phyloP scores from a whole-genome alignment of 2,113 vertebrate genomes.

The Furnarius figulus region DNA sequence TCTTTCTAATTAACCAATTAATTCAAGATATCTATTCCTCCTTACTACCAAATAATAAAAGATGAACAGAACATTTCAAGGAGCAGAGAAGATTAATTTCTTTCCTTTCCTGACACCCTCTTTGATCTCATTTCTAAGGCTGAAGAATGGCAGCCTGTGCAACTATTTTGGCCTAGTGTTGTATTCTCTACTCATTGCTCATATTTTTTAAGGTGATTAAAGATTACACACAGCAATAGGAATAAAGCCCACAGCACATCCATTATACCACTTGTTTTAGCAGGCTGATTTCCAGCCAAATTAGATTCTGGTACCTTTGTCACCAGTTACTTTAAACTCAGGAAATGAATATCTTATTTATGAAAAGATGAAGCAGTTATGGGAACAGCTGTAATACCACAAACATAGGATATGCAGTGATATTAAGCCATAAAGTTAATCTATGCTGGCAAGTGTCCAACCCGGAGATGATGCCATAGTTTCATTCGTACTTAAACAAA shows the following conservation, averaged over 20 bases:
- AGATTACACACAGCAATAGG: neutral
- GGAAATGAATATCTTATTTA: slow-evolving; percentile 16
- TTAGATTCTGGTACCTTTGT: slow-evolving; percentile 1
- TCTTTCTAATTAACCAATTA: slow-evolving; percentile 7
- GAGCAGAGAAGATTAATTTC: neutral
- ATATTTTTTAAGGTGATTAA: slow-evolving; percentile 2
- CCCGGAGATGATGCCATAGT: neutral
- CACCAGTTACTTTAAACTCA: slow-evolving; percentile 7
- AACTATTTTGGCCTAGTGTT: neutral
- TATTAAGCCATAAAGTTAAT: slow-evolving; percentile 26
- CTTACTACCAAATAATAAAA: neutral
- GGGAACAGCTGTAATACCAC: neutral
- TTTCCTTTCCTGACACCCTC: neutral
- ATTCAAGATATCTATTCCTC: neutral
- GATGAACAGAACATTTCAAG: neutral
- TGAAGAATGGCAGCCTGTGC: neutral
- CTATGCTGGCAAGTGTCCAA: neutral
- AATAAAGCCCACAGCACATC: neutral
- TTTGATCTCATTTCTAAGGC: neutral
- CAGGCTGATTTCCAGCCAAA: slow-evolving; percentile 14
- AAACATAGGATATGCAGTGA: neutral
- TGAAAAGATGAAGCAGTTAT: slow-evolving; percentile 1
- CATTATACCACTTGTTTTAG: neutral
- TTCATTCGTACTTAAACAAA: neutral
- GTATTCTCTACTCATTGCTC: neutral